Percentiles rank a stretch among this genome's conserved stretches.
phyloP scores from a whole-genome alignment of 2,113 vertebrate genomes.

The Oxyruncus cristatus region DNA sequence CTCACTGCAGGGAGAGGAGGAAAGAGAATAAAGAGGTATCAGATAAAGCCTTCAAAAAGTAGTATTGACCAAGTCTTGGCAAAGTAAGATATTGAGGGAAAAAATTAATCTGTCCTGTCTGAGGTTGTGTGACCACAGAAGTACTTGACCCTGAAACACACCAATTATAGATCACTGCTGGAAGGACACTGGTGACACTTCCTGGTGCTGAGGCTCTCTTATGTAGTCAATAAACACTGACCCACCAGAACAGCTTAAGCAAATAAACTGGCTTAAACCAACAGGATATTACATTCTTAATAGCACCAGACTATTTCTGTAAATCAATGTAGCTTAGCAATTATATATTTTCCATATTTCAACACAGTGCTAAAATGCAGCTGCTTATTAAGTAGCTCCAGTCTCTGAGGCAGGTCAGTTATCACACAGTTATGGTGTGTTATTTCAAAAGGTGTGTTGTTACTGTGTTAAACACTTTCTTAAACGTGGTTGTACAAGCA shows the following conservation, averaged over 20 bases:
- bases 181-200: not conserved
- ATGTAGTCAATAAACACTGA: not conserved
- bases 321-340: not conserved
- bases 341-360: not conserved
- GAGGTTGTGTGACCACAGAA: not conserved
- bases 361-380: not conserved
- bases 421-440: not conserved
- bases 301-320: not conserved
- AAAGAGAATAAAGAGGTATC: not conserved
- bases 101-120: not conserved
- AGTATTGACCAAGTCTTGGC: not conserved
- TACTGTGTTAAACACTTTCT: not conserved
- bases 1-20: not conserved
- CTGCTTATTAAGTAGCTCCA: not conserved
- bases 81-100: not conserved
- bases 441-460: not conserved
- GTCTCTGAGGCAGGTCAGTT: not conserved
- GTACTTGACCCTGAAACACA: not conserved
- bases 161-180: not conserved
- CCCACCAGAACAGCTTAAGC: not conserved
- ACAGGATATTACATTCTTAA: not conserved
- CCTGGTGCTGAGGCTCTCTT: not conserved
- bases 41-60: not conserved
- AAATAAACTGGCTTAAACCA: not conserved
- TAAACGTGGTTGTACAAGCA: not conserved